Conservation (phyloP, 2,797 vertebrate species). For the Lycodopsis pacificus region DNA sequence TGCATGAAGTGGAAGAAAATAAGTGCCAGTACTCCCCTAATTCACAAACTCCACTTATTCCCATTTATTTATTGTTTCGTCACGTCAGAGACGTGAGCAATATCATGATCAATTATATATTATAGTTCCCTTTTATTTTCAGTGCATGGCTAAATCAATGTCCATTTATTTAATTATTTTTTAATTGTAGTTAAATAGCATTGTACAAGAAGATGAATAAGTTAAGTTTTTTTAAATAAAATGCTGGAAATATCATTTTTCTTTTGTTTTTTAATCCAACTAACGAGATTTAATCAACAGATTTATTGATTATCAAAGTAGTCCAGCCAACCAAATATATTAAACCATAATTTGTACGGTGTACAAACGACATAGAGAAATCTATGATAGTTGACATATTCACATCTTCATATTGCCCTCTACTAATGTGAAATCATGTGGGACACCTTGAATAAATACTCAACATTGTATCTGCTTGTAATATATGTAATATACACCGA, state of each 20-base stretch:
- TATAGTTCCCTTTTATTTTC: neutral
- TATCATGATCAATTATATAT: neutral
- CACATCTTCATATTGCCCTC: neutral
- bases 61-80: neutral
- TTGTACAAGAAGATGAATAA: neutral
- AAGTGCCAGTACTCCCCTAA: neutral
- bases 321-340: neutral
- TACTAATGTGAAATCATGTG: neutral
- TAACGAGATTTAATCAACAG: neutral
- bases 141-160: neutral
- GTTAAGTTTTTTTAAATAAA: too few relatives aligned
- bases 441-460: neutral
- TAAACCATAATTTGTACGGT: neutral
- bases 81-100: neutral
- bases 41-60: neutral
- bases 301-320: neutral
- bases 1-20: neutral
- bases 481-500: conserved; percentile 5
- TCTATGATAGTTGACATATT: neutral
- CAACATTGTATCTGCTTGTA: neutral
- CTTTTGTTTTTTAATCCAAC: neutral
- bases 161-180: neutral
- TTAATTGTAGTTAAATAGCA: neutral
- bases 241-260: too few relatives aligned
- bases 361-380: neutral